Conservation (phyloP, 2,113 vertebrate genomes). For the Puntigrus tetrazona region DNA sequence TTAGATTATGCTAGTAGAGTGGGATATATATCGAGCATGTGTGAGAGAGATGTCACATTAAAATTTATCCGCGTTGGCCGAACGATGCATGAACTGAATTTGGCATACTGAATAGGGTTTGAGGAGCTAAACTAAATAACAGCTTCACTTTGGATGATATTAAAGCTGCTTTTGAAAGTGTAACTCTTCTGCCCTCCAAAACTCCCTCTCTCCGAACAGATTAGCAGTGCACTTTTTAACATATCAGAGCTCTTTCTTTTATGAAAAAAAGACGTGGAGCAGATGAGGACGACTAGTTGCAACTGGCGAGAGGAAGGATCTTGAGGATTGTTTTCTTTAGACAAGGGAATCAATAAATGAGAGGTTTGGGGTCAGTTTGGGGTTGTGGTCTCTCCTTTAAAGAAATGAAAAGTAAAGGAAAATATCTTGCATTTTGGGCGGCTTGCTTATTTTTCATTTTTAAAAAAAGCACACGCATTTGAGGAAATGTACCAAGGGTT, state of each 20-base stretch:
- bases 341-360: conserved; percentile 31
- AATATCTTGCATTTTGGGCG: neutral
- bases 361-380: conserved; percentile 18
- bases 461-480: no score
- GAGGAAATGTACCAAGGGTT: no score
- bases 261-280: neutral
- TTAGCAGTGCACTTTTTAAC: conserved; percentile 14
- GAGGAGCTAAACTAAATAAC: conserved; percentile 63
- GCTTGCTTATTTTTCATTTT: no score
- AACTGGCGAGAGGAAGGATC: neutral
- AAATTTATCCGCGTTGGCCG: conserved; percentile 20
- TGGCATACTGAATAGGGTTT: conserved; percentile 47
- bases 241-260: neutral
- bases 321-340: neutral
- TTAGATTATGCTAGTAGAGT: conserved; percentile 37
- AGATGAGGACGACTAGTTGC: neutral
- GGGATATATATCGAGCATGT: conserved; percentile 7
- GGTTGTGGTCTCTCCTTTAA: conserved; percentile 23
- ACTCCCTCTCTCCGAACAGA: conserved; percentile 20
- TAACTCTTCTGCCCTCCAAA: conserved; percentile 1
- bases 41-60: conserved; percentile 32
- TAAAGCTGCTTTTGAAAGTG: conserved; percentile 19
- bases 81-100: conserved; percentile 16
- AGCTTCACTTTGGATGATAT: conserved; percentile 46
- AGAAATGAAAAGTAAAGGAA: neutral